Percentiles rank a stretch among this genome's conserved stretches.
These are phyloP conservation scores for Callaeas wilsoni DNA, from an alignment of 2,113 vertebrate genomes.

Conservation along the genomic window DNA sequence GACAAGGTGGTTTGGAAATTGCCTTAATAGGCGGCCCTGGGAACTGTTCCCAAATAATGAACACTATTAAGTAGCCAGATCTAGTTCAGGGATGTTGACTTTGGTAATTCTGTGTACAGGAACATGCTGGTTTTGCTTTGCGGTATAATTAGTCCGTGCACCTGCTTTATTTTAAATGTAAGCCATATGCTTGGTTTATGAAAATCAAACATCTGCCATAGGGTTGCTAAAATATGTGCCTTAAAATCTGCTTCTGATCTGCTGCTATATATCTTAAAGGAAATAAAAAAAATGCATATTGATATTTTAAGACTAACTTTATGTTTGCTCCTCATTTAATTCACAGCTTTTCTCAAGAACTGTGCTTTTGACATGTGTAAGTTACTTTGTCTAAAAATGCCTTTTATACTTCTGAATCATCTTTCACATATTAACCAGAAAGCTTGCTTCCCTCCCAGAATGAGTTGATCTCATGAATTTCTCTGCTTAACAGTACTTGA, in stretches of 20 bases:
- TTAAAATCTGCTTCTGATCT: background rate
- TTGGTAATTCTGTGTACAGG: background rate
- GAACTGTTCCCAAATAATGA: background rate
- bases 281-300: background rate
- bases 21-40: background rate
- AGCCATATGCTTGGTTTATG: background rate
- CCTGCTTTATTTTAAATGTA: slow-evolving; percentile 4
- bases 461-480: background rate
- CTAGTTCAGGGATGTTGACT: slow-evolving; percentile 17
- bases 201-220: background rate
- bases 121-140: background rate
- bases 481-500: background rate
- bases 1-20: background rate
- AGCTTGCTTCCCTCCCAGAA: background rate
- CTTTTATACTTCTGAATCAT: background rate
- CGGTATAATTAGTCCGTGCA: background rate
- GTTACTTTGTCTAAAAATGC: background rate
- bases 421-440: background rate
- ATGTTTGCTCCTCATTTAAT: background rate
- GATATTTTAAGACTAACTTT: background rate
- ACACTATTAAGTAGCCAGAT: background rate
- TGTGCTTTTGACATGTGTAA: background rate
- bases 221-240: background rate
- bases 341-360: background rate
- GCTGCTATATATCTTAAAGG: background rate